phyloP scores from a whole-genome alignment of 1,140 invertebrate species.

The Bombus breviceps region DNA sequence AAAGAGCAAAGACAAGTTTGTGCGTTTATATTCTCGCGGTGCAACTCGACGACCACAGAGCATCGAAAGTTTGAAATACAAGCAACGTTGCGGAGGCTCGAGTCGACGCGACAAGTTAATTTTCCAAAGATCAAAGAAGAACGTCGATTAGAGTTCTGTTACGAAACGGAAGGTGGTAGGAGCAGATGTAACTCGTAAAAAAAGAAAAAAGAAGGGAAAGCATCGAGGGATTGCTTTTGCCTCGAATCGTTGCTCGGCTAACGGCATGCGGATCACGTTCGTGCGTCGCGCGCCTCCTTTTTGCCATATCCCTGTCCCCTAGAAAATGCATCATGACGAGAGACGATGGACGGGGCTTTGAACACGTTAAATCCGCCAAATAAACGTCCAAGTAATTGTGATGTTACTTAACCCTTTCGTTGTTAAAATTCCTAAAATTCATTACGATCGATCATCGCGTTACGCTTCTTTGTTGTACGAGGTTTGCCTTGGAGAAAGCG shows the following conservation, averaged over 20 bases:
- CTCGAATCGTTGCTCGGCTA: background rate
- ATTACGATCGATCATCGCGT: background rate
- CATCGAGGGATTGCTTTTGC: background rate
- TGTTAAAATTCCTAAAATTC: background rate
- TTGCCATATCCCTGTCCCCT: background rate
- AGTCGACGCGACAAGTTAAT: background rate
- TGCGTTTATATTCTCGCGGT: too few relatives aligned
- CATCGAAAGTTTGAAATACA: background rate
- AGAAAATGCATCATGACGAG: constrained; percentile 35
- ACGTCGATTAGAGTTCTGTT: background rate
- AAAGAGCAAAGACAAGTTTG: background rate
- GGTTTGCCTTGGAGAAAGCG: background rate
- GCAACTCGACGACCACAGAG: background rate
- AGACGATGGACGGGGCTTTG: constrained; percentile 44
- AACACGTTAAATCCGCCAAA: background rate
- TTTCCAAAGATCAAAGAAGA: background rate
- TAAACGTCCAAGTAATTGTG: background rate
- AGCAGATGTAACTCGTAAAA: background rate
- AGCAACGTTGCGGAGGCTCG: background rate
- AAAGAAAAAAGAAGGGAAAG: background rate
- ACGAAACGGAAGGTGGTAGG: background rate
- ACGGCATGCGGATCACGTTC: constrained; percentile 13
- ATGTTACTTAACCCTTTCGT: background rate
- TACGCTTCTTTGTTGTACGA: background rate
- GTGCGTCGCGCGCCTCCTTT: background rate